These are phyloP conservation scores for Oxystoma pomonae DNA, from an alignment of 2,888 invertebrate genomes.

Conservation along the genomic window DNA sequence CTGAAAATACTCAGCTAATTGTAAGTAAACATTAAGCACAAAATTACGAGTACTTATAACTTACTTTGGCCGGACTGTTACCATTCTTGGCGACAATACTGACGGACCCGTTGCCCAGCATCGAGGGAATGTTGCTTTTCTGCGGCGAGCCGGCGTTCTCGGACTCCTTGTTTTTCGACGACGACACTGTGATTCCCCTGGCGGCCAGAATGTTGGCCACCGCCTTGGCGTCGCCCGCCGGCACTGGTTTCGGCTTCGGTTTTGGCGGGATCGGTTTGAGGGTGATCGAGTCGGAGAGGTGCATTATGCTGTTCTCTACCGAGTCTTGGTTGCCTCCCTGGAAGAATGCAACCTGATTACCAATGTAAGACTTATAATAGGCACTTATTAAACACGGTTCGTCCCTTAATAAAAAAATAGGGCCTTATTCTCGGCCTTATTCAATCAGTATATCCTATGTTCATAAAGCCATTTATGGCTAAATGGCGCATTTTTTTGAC, in stretches of 20 bases:
- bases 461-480: no score
- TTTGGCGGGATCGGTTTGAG: constrained; percentile 55
- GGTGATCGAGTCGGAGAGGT: constrained; percentile 70
- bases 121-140: background rate
- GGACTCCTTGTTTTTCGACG: background rate
- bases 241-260: constrained; percentile 43
- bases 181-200: background rate
- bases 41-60: no score
- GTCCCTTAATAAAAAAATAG: no score
- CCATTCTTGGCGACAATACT: background rate
- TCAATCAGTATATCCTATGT: no score
- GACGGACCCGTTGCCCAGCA: background rate
- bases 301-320: constrained; percentile 54
- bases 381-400: no score
- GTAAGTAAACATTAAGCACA: no score
- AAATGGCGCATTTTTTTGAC: no score
- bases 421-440: no score
- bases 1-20: no score
- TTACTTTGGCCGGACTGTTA: background rate
- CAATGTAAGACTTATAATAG: background rate
- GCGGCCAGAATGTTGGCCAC: constrained; percentile 75
- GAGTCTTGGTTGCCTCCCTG: constrained; percentile 42
- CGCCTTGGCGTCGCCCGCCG: constrained; percentile 66
- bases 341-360: constrained; percentile 19
- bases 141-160: background rate